Evolutionary conservation across 2,888 invertebrate genomes (phyloP).

Genomic region (Digitonthophagus gazella): DNA sequence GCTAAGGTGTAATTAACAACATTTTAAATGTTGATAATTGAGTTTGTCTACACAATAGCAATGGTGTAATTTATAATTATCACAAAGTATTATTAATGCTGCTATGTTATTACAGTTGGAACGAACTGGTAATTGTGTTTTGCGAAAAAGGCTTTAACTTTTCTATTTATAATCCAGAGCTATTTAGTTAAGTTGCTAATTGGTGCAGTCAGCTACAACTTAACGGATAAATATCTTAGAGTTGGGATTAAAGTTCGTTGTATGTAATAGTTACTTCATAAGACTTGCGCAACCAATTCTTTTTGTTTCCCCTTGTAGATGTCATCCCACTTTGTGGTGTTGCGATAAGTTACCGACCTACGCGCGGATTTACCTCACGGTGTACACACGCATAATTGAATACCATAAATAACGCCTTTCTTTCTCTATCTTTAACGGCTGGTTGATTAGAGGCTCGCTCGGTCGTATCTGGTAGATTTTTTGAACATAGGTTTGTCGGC

Average conservation of each 20-base stretch:
- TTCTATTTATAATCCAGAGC: too few species aligned
- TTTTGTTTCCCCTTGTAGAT: not conserved
- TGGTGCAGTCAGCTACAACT: too few species aligned
- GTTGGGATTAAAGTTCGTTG: too few species aligned
- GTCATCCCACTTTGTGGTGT: not conserved
- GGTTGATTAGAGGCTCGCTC: not conserved
- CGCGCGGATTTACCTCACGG: not conserved
- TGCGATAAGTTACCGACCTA: not conserved
- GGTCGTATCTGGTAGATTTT: not conserved
- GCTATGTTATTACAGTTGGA: not conserved
- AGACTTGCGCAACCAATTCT: too few species aligned
- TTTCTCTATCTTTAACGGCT: not conserved
- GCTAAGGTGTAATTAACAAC: not conserved
- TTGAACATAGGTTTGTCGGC: not conserved
- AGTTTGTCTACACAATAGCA: not conserved
- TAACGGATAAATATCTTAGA: too few species aligned
- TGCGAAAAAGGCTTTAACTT: too few species aligned
- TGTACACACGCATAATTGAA: not conserved
- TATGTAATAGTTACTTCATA: too few species aligned
- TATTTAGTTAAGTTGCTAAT: too few species aligned
- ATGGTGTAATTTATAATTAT: not conserved
- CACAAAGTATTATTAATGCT: not conserved
- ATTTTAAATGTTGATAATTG: not conserved
- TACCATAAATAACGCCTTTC: not conserved
- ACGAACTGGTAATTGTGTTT: too few species aligned